Percentiles rank a stretch among this genome's conserved stretches.
phyloP scores from a whole-genome alignment of 2,113 vertebrate genomes.

The Lonchura striata region DNA sequence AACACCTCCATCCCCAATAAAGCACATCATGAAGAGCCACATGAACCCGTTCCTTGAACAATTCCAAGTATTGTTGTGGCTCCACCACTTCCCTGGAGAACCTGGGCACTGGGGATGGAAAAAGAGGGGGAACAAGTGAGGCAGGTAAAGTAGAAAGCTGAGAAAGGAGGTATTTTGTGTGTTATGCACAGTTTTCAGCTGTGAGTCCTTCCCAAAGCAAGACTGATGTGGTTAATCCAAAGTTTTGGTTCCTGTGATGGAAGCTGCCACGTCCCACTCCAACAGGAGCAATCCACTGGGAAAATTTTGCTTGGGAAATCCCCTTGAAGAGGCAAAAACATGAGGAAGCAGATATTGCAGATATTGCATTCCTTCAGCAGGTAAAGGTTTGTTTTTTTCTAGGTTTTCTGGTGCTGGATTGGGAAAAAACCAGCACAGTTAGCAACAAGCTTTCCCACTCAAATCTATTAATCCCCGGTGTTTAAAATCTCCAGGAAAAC shows the following conservation, averaged over 20 bases:
- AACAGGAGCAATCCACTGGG: fast-evolving
- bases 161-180: not conserved
- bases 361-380: not conserved
- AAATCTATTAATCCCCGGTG: fast-evolving
- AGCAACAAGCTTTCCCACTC: not conserved
- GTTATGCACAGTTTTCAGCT: not conserved
- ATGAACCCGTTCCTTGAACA: fast-evolving
- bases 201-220: not conserved
- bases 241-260: not conserved
- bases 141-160: not conserved
- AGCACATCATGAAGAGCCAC: not conserved
- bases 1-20: not conserved
- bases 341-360: not conserved
- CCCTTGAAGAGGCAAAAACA: not conserved
- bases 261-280: not conserved
- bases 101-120: not conserved
- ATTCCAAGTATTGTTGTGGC: not conserved
- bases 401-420: not conserved
- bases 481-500: not conserved
- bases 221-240: not conserved
- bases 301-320: not conserved
- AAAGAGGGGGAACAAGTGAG: fast-evolving
- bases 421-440: not conserved
- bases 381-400: not conserved
- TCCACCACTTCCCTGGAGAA: not conserved